These are phyloP conservation scores for Lepus europaeus DNA, from an alignment of 2,113 vertebrate genomes.

Conservation along the genomic window DNA sequence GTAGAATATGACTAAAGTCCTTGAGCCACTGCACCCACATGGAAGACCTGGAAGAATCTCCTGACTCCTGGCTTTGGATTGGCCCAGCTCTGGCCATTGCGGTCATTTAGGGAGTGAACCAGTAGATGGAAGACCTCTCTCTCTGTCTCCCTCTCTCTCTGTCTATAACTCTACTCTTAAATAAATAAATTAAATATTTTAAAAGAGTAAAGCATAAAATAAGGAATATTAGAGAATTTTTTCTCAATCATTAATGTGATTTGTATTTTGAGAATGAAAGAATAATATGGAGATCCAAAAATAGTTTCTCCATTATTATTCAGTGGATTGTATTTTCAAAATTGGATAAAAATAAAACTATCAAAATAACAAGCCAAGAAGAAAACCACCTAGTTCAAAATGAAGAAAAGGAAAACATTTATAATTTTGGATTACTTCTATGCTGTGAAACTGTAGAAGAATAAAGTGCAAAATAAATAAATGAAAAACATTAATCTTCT, in stretches of 20 bases:
- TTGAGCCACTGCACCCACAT: too few species aligned
- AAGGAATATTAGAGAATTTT: background rate
- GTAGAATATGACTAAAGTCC: too few species aligned
- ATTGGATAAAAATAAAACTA: background rate
- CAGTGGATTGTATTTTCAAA: background rate
- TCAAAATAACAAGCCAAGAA: background rate
- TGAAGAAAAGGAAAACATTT: background rate
- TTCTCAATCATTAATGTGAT: background rate
- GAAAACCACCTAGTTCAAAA: background rate
- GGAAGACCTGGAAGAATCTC: too few species aligned
- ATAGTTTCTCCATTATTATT: background rate
- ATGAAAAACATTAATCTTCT: background rate
- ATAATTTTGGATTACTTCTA: background rate
- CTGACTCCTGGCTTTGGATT: too few species aligned
- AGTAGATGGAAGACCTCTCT: too few species aligned
- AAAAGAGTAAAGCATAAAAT: background rate
- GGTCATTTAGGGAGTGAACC: too few species aligned
- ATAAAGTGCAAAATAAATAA: background rate
- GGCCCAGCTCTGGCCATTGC: too few species aligned
- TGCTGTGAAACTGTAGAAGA: background rate
- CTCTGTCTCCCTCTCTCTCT: too few species aligned
- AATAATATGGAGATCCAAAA: background rate
- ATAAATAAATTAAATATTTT: too few species aligned
- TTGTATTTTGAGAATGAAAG: background rate
- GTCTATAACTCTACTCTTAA: too few species aligned